A percentile compares a stretch with the other conserved stretches of the same genome.
These are phyloP conservation scores for Tretioscincus oriximinensis DNA, from an alignment of 2,113 vertebrate species.

Conservation along the genomic window DNA sequence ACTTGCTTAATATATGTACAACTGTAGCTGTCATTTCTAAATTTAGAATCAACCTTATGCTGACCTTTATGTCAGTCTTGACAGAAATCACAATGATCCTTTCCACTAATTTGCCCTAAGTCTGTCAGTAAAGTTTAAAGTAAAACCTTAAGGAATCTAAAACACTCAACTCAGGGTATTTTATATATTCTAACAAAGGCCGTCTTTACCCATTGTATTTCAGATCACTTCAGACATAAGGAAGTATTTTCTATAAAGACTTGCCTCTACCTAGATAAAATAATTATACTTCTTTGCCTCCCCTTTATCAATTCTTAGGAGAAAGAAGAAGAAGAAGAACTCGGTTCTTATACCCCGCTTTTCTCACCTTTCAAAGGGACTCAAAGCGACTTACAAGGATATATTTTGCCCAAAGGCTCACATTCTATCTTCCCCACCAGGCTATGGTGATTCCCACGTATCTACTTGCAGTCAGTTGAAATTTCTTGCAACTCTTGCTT, in stretches of 20 bases:
- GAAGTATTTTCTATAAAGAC: background rate
- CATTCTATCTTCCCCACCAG: too few species aligned
- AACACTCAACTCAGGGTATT: background rate
- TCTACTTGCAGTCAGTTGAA: too few species aligned
- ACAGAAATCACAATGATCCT: background rate
- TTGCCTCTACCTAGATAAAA: background rate
- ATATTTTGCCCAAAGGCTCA: too few species aligned
- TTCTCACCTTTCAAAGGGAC: too few species aligned
- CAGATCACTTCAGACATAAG: background rate
- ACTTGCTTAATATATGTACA: background rate
- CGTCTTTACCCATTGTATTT: background rate
- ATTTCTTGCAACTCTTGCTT: too few species aligned
- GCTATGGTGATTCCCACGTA: too few species aligned
- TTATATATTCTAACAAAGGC: background rate
- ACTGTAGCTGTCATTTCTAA: background rate
- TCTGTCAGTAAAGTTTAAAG: background rate
- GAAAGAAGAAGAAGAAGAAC: too few species aligned
- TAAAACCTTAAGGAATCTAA: background rate
- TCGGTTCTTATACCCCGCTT: too few species aligned
- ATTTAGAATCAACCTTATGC: slow-evolving; percentile 16
- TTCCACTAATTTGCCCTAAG: background rate
- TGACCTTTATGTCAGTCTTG: background rate
- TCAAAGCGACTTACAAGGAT: too few species aligned
- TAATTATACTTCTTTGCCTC: background rate
- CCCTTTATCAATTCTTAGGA: background rate